Percentiles rank a stretch among this genome's conserved stretches.
These are phyloP conservation scores for Hippopotamyrus pictus DNA, from an alignment of 2,797 vertebrate genomes.

Conservation along the genomic window DNA sequence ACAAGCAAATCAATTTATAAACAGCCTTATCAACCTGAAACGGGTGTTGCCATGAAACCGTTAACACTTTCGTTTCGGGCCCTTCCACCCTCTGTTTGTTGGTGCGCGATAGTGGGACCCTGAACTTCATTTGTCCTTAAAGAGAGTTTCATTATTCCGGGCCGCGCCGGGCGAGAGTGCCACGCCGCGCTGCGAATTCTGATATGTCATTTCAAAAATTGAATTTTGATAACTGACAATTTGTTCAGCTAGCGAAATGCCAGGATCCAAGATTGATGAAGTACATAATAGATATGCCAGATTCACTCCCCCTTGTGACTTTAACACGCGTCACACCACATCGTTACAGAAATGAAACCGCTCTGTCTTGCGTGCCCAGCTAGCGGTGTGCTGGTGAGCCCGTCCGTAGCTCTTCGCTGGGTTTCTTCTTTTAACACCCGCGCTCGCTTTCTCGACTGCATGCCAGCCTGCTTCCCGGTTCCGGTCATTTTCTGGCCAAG, in stretches of 20 bases:
- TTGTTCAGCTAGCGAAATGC: slow-evolving; percentile 70
- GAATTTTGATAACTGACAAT: slow-evolving; percentile 75
- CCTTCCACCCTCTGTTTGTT: slow-evolving; percentile 32
- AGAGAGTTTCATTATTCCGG: slow-evolving; percentile 22
- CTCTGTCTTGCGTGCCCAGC: slow-evolving; percentile 21
- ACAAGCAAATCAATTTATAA: slow-evolving; percentile 69
- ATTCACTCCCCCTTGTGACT: slow-evolving; percentile 59
- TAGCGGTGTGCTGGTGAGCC: slow-evolving; percentile 40
- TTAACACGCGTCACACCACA: slow-evolving; percentile 53
- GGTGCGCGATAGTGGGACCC: slow-evolving; percentile 37
- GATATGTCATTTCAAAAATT: slow-evolving; percentile 72
- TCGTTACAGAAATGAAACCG: slow-evolving; percentile 59
- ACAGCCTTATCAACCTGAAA: slow-evolving; percentile 61
- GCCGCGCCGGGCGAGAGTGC: slow-evolving; percentile 31
- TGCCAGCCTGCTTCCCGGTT: neutral
- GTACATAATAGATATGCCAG: slow-evolving; percentile 68
- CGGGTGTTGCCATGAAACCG: slow-evolving; percentile 39
- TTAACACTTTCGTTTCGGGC: slow-evolving; percentile 58
- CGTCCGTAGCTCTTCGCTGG: slow-evolving; percentile 45
- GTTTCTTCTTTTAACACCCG: neutral
- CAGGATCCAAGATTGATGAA: slow-evolving; percentile 71
- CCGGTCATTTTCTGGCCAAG: slow-evolving; percentile 8
- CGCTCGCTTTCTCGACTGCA: neutral
- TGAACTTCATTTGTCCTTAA: slow-evolving; percentile 60
- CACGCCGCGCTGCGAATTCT: slow-evolving; percentile 50